Evolutionary conservation across 37 sponge, comb jelly and placozoan species (phyloP).

Genomic region (Diacarnus erythraeanus): DNA sequence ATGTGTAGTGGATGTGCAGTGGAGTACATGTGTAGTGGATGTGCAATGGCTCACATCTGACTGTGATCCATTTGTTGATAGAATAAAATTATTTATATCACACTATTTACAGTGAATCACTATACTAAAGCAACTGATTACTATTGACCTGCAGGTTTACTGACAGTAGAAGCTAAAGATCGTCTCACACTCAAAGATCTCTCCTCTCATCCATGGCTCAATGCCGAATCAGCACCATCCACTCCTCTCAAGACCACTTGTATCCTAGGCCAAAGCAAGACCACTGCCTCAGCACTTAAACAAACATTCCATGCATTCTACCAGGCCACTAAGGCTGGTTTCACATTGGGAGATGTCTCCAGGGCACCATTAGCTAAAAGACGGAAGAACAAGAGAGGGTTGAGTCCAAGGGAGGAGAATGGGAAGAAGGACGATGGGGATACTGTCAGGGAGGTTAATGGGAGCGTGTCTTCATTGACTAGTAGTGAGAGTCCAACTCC

Average conservation of each 20-base stretch:
- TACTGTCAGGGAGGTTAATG: background rate
- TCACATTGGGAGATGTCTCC: conserved; percentile 79
- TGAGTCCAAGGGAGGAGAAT: background rate
- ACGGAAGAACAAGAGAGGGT: conserved; percentile 49
- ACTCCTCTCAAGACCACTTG: conserved; percentile 80
- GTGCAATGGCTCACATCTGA: too few relatives aligned
- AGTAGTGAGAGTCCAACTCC: background rate
- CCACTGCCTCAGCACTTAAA: conserved; percentile 72
- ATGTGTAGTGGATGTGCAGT: too few relatives aligned
- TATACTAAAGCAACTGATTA: too few relatives aligned
- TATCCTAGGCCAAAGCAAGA: conserved; percentile 32
- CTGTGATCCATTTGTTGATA: too few relatives aligned
- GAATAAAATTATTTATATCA: too few relatives aligned
- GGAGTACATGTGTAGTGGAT: too few relatives aligned
- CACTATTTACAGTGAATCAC: too few relatives aligned
- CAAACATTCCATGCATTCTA: conserved; percentile 88
- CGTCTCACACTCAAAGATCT: conserved; percentile 68
- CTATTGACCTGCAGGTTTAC: conserved; percentile 41
- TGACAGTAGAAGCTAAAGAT: conserved; percentile 79
- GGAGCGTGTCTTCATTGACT: background rate
- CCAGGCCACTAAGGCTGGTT: conserved; percentile 64
- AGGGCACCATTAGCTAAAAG: conserved; percentile 89
- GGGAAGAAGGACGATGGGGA: background rate
- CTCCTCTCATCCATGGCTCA: conserved; percentile 72
- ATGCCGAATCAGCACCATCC: conserved; percentile 53